Conservation (phyloP, 2,113 vertebrate species). For the Trinectes maculatus region DNA sequence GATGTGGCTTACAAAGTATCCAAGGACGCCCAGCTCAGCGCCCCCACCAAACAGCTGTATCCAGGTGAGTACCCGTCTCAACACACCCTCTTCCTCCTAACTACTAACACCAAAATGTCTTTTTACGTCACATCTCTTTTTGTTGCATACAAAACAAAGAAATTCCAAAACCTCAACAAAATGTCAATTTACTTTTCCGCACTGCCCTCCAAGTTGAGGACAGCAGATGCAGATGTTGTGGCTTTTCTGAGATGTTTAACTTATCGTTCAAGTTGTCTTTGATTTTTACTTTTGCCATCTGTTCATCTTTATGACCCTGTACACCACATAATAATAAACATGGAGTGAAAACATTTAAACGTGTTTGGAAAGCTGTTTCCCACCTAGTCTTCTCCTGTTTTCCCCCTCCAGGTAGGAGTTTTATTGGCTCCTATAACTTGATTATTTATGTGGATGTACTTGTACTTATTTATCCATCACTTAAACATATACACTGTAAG, state of each 20-base stretch:
- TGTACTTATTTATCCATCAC: neutral
- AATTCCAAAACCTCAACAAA: neutral
- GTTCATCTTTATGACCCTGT: slow-evolving; percentile 19
- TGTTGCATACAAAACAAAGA: neutral
- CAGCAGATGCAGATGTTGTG: neutral
- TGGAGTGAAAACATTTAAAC: slow-evolving; percentile 26
- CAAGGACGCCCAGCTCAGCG: slow-evolving; percentile 94
- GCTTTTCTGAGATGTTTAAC: slow-evolving; percentile 8
- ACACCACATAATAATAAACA: slow-evolving; percentile 15
- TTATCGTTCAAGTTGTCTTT: neutral
- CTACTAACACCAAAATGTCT: neutral
- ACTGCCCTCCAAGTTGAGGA: neutral
- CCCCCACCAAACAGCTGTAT: slow-evolving; percentile 94
- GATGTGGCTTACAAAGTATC: slow-evolving; percentile 94
- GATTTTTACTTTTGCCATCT: slow-evolving; percentile 6
- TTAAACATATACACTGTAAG: slow-evolving; percentile 3
- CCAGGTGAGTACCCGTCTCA: slow-evolving; percentile 81
- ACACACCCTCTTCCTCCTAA: neutral
- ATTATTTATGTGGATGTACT: slow-evolving; percentile 35
- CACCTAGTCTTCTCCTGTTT: neutral
- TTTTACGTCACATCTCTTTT: neutral
- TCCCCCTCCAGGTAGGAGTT: neutral
- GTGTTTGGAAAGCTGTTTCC: slow-evolving; percentile 24
- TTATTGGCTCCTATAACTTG: slow-evolving; percentile 28
- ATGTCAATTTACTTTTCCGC: neutral